These are phyloP conservation scores for Stomorhina lunata DNA, from an alignment of 2,888 invertebrate species.

Conservation along the genomic window DNA sequence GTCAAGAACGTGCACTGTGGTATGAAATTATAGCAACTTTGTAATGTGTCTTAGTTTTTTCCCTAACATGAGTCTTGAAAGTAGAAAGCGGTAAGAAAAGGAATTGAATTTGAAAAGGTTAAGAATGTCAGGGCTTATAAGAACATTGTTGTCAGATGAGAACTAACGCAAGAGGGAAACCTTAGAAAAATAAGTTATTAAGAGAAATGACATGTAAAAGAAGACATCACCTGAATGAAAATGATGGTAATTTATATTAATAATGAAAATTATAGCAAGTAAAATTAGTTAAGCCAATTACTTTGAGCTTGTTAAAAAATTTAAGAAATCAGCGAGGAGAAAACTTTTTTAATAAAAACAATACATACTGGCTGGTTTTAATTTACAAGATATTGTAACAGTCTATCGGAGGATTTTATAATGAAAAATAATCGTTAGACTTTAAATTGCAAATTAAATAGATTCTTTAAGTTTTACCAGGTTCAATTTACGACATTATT, in stretches of 20 bases:
- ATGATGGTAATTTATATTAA: no score
- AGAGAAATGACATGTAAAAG: not conserved
- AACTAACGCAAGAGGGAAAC: constrained; percentile 23
- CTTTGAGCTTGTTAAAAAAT: not conserved
- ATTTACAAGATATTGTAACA: no score
- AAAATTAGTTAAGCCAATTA: not conserved
- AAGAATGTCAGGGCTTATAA: not conserved
- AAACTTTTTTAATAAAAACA: no score
- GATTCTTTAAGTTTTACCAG: not conserved
- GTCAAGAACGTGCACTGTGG: constrained; percentile 6
- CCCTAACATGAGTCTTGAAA: not conserved
- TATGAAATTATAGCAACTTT: constrained; percentile 38
- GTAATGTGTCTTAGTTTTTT: not conserved
- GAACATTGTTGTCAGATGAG: constrained; percentile 28
- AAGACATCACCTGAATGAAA: not conserved
- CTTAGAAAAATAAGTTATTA: constrained; percentile 21
- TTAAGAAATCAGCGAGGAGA: not conserved
- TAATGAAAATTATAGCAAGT: no score
- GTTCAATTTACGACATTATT: not conserved
- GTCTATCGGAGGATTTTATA: no score
- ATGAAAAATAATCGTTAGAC: no score
- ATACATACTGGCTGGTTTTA: no score
- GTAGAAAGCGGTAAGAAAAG: not conserved
- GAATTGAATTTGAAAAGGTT: not conserved
- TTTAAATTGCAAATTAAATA: no score